A percentile compares a stretch with the other conserved stretches of the same genome.
Evolutionary conservation across 2,797 vertebrate species (phyloP).

Genomic region (Smutsia gigantea): DNA sequence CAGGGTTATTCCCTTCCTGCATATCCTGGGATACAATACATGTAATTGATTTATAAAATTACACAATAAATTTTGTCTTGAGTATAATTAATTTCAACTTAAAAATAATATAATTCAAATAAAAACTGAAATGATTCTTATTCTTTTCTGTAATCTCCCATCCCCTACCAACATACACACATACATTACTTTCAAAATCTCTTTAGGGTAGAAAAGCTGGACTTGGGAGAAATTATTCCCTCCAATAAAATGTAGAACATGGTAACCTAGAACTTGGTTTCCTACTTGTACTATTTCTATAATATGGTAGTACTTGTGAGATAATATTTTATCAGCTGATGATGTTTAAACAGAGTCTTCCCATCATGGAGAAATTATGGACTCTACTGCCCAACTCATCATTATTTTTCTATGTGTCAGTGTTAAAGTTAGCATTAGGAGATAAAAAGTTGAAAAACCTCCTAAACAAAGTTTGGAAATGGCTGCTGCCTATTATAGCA

Average conservation of each 20-base stretch:
- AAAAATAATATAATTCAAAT: not conserved
- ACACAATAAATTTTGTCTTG: not conserved
- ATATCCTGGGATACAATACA: not conserved
- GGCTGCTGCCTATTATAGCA: not conserved
- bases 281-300: not conserved
- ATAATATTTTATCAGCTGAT: not conserved
- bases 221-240: not conserved
- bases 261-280: not conserved
- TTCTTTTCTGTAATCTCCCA: not conserved
- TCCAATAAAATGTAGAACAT: not conserved
- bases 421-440: not conserved
- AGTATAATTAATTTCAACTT: not conserved
- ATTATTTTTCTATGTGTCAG: not conserved
- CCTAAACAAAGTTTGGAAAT: not conserved
- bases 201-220: not conserved
- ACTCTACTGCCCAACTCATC: not conserved
- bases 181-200: not conserved
- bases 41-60: not conserved
- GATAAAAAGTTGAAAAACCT: not conserved
- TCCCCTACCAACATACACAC: not conserved
- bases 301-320: not conserved
- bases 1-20: not conserved
- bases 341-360: not conserved
- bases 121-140: not conserved
- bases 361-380: not conserved